Conservation (phyloP, 2,888 invertebrate species). For the Tanypteryx hageni region DNA sequence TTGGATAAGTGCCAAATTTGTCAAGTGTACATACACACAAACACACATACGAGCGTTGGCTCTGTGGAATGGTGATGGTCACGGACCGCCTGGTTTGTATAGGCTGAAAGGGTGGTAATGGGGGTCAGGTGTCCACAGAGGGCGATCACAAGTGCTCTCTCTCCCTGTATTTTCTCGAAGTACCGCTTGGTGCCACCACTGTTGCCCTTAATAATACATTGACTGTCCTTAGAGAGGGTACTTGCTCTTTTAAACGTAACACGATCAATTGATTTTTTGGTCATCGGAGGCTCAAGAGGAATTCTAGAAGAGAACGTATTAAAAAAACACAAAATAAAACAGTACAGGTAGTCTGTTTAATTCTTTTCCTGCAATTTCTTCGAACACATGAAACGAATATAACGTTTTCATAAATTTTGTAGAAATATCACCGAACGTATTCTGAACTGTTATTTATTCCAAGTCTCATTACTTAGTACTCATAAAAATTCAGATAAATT, state of each 20-base stretch:
- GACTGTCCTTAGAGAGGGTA: not conserved
- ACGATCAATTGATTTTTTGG: no score
- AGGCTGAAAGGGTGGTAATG: conserved; percentile 55
- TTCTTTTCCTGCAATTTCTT: no score
- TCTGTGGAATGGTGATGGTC: conserved; percentile 37
- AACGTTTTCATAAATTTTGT: no score
- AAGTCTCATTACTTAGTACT: no score
- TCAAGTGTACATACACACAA: not conserved
- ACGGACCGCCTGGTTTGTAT: conserved; percentile 35
- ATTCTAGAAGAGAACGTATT: no score
- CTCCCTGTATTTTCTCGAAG: not conserved
- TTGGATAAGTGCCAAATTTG: conserved; percentile 13
- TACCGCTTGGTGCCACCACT: not conserved
- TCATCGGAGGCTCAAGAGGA: no score
- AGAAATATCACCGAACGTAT: no score
- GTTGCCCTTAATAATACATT: not conserved
- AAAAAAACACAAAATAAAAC: no score
- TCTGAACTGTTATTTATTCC: no score
- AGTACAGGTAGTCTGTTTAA: no score
- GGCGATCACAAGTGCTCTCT: conserved; percentile 28
- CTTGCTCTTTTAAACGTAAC: not conserved
- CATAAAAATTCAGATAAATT: no score
- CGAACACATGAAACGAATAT: no score
- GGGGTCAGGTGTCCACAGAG: conserved; percentile 52
- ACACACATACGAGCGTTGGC: not conserved